Percentiles rank a stretch among this genome's conserved stretches.
phyloP scores from a whole-genome alignment of 2,888 invertebrate species.

The Nemoura dubitans region DNA sequence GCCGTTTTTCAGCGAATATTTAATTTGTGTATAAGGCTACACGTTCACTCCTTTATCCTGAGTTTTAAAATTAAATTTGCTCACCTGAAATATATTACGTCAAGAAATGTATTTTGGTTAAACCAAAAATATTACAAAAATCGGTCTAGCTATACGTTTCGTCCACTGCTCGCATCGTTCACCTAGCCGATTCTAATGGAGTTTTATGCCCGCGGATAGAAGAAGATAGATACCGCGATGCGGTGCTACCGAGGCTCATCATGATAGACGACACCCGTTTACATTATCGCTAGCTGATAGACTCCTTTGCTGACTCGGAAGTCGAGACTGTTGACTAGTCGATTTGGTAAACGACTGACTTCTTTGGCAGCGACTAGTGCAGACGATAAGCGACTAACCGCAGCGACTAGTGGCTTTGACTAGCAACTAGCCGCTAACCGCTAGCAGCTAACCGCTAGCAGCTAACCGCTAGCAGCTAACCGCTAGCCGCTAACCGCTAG shows the following conservation, averaged over 20 bases:
- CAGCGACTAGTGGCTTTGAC: no score
- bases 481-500: no score
- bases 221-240: background rate
- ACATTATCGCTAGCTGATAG: background rate
- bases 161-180: background rate
- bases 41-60: background rate
- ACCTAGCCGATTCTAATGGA: background rate
- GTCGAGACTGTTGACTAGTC: background rate
- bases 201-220: background rate
- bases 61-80: background rate
- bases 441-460: no score
- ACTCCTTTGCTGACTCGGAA: background rate
- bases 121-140: background rate
- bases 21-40: background rate
- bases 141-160: background rate
- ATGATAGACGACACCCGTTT: background rate
- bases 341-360: no score
- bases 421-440: no score
- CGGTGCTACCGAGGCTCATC: background rate
- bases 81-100: background rate
- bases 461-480: no score
- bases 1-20: background rate
- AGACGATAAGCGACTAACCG: no score
- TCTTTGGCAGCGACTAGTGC: no score
- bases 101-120: background rate